phyloP scores from a whole-genome alignment of 2,888 invertebrate species.

The Rutpela maculata region DNA sequence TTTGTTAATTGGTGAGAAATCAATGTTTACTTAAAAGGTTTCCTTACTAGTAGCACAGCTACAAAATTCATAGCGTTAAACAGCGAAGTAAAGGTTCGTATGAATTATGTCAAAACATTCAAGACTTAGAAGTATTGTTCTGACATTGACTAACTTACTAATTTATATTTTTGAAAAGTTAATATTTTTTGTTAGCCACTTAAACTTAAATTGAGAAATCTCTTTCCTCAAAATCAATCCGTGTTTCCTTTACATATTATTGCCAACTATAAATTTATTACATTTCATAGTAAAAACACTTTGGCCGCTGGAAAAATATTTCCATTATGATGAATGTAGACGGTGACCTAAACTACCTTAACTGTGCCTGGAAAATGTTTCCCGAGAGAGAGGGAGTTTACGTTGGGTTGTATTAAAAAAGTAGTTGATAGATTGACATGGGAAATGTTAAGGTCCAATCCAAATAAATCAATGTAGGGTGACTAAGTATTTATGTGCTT shows the following conservation, averaged over 20 bases:
- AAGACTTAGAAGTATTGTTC: no score
- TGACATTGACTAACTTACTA: no score
- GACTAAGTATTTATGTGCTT: constrained; percentile 17
- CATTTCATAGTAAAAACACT: background rate
- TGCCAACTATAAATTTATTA: background rate
- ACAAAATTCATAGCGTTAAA: no score
- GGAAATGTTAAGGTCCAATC: constrained; percentile 29
- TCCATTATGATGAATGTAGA: constrained; percentile 13
- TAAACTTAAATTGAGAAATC: background rate
- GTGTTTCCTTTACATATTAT: background rate
- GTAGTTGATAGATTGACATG: constrained; percentile 25
- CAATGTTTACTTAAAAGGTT: no score
- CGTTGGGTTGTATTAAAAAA: constrained; percentile 23
- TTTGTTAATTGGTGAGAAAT: no score
- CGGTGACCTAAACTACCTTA: constrained; percentile 11
- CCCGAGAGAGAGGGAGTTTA: constrained; percentile 15
- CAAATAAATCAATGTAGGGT: constrained; percentile 28
- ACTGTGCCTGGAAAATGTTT: background rate
- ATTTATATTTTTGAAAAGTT: no score
- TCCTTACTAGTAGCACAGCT: no score
- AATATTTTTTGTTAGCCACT: no score
- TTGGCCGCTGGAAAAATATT: constrained; percentile 6
- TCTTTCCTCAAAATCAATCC: background rate
- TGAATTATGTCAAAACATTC: no score
- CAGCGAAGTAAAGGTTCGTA: no score